Evolutionary conservation across 2,888 invertebrate species (phyloP).

Genomic region (Julus scandinavius): DNA sequence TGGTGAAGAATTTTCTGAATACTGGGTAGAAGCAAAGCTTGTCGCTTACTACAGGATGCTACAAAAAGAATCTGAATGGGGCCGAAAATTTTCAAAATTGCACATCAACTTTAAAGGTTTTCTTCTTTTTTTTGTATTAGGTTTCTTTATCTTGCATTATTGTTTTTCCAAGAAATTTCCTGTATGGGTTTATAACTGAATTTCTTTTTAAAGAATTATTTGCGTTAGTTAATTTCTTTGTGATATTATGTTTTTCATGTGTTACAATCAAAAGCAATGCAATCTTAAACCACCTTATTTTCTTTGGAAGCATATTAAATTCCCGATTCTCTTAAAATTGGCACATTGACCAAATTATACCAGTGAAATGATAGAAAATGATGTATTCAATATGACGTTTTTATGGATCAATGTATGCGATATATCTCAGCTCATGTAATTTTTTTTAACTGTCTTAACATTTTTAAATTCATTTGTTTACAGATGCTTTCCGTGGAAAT

Average conservation of each 20-base stretch:
- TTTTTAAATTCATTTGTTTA: neutral
- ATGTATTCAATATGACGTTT: no score
- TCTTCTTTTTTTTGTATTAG: neutral
- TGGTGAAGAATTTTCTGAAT: neutral
- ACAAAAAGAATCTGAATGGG: constrained; percentile 50
- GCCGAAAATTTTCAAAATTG: neutral
- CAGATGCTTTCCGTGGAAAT: constrained; percentile 37
- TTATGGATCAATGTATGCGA: no score
- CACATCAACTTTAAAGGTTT: constrained; percentile 31
- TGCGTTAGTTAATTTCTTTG: no score
- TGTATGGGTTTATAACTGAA: neutral
- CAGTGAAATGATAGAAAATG: no score
- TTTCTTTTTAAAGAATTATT: neutral
- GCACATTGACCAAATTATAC: no score
- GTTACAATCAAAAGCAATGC: no score
- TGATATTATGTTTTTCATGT: no score
- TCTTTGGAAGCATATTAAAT: no score
- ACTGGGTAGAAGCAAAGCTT: neutral
- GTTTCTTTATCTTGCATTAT: neutral
- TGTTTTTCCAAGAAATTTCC: neutral
- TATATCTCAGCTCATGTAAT: no score
- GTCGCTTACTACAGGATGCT: neutral
- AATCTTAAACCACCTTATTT: no score
- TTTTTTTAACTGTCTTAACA: no score
- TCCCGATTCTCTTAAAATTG: no score